A percentile compares a stretch with the other conserved stretches of the same genome.
These are phyloP conservation scores for Tamandua tetradactyla DNA, from an alignment of 2,797 vertebrate species.

Conservation along the genomic window DNA sequence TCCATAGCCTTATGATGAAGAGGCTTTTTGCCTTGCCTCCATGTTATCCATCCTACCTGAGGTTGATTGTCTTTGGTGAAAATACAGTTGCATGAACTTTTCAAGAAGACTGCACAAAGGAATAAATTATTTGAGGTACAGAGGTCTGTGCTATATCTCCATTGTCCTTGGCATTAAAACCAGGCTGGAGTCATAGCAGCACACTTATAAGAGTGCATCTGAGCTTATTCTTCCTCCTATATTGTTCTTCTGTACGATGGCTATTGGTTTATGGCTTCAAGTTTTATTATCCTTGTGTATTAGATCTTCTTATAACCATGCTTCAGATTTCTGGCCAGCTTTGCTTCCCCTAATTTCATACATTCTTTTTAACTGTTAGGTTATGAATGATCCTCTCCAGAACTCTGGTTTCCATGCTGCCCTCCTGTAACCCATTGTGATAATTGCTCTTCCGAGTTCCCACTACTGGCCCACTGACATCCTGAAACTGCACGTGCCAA, in stretches of 20 bases:
- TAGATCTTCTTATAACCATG: background rate
- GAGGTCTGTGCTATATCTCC: background rate
- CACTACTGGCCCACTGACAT: background rate
- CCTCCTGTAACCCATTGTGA: background rate
- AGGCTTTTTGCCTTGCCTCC: background rate
- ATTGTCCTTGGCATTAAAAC: background rate
- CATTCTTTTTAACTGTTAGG: background rate
- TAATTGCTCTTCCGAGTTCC: conserved; percentile 7
- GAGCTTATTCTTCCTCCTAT: background rate
- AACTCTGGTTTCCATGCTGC: background rate
- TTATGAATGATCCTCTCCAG: background rate
- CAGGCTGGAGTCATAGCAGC: background rate
- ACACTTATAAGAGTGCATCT: background rate
- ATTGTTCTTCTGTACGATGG: background rate
- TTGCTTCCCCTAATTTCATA: background rate
- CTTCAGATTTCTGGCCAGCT: background rate
- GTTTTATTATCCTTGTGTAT: background rate
- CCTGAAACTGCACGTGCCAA: background rate
- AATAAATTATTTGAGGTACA: background rate
- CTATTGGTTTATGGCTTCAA: background rate
- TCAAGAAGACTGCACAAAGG: background rate
- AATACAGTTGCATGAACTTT: background rate
- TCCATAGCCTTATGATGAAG: background rate
- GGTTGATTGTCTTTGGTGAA: background rate
- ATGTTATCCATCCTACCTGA: background rate